A percentile compares a stretch with the other conserved stretches of the same genome.
These are phyloP conservation scores for Micropoecilia bifurca DNA, from an alignment of 2,797 vertebrate species.

Conservation along the genomic window DNA sequence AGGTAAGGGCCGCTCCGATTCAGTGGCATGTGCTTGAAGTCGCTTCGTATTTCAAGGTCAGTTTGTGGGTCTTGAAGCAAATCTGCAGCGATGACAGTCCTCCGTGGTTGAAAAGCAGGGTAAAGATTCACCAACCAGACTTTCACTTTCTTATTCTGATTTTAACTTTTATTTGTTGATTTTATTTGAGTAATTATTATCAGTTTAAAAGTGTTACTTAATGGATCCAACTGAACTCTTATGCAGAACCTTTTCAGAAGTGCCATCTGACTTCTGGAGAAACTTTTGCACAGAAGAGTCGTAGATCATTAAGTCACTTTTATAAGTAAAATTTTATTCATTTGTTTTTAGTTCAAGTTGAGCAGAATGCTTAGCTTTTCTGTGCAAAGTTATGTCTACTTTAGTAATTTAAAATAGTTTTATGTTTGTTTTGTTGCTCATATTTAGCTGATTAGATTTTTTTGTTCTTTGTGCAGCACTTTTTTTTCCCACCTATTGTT, in stretches of 20 bases:
- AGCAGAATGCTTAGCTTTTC: neutral
- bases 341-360: neutral
- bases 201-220: neutral
- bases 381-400: neutral
- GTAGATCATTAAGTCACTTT: neutral
- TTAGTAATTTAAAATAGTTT: neutral
- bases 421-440: neutral
- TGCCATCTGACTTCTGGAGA: neutral
- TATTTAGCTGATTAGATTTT: neutral
- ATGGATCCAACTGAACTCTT: neutral
- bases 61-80: neutral
- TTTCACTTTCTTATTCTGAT: neutral
- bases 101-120: neutral
- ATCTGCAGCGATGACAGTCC: neutral
- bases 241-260: neutral
- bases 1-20: slow-evolving; percentile 81
- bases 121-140: neutral
- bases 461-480: neutral
- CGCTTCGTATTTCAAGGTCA: neutral
- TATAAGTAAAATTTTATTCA: neutral
- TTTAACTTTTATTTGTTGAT: neutral
- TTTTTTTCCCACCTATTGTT: neutral
- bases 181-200: neutral
- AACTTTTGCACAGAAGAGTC: neutral
- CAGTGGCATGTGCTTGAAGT: neutral